Percentiles rank a stretch among this genome's conserved stretches.
These are phyloP conservation scores for Drosophila equinoxialis DNA, from an alignment of 1,140 invertebrate species.

Conservation along the genomic window DNA sequence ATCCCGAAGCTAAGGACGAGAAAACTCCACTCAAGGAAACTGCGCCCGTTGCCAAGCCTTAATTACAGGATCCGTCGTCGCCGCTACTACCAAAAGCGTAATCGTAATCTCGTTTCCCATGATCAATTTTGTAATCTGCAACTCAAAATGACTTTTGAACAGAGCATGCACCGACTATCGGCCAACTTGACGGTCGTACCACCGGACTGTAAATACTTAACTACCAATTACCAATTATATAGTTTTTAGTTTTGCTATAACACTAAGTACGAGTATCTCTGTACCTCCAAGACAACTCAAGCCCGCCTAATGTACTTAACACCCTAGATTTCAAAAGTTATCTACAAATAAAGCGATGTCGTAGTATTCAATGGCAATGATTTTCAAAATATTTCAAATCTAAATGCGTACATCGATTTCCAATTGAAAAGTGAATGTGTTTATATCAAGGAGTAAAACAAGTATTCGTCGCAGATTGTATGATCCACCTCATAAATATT, in stretches of 20 bases:
- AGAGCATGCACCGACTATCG: slow-evolving; percentile 40
- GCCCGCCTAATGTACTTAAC: slow-evolving; percentile 68
- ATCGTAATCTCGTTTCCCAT: slow-evolving; percentile 36
- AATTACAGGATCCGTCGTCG: slow-evolving; percentile 13
- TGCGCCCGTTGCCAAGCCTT: slow-evolving; percentile 42
- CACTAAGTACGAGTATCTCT: slow-evolving; percentile 59
- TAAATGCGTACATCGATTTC: neutral
- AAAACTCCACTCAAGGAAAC: slow-evolving; percentile 66
- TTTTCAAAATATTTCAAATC: neutral
- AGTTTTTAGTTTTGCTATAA: slow-evolving; percentile 68
- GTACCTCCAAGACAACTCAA: slow-evolving; percentile 39
- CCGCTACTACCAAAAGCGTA: slow-evolving; percentile 3
- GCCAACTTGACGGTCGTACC: slow-evolving; percentile 17
- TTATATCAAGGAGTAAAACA: neutral
- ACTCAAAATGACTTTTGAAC: slow-evolving; percentile 31
- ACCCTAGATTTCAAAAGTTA: slow-evolving; percentile 52
- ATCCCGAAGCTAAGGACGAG: slow-evolving; percentile 61
- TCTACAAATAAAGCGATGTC: slow-evolving; percentile 62
- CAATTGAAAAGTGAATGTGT: neutral
- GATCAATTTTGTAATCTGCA: slow-evolving; percentile 28
- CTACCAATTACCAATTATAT: slow-evolving; percentile 63
- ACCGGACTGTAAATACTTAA: slow-evolving; percentile 63
- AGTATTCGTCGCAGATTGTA: neutral
- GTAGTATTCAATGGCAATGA: slow-evolving; percentile 27
- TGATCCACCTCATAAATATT: neutral